Conservation (phyloP, 2,888 invertebrate species). For the Thereva unica region DNA sequence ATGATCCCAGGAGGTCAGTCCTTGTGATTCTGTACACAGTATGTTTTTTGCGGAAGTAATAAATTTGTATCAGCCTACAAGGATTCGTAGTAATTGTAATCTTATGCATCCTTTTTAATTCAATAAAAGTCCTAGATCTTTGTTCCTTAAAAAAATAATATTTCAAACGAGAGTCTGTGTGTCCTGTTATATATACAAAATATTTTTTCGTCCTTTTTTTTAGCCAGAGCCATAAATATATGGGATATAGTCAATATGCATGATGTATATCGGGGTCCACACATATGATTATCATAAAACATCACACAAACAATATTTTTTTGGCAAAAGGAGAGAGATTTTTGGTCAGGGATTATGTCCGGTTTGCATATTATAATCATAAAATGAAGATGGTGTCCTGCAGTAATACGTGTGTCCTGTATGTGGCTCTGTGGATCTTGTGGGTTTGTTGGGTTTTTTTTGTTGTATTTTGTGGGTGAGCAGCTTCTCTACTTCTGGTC, state of each 20-base stretch:
- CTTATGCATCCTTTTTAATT: too few relatives aligned
- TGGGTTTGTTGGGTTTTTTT: background rate
- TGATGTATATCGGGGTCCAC: conserved; percentile 17
- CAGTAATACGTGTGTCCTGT: conserved; percentile 4
- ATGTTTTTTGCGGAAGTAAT: conserved; percentile 30
- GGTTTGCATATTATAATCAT: conserved; percentile 57
- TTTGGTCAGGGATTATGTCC: conserved; percentile 42
- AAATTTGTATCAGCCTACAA: conserved; percentile 11
- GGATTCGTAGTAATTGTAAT: too few relatives aligned
- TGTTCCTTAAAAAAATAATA: too few relatives aligned
- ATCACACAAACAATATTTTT: conserved; percentile 34
- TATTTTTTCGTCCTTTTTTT: background rate
- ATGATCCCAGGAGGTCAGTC: background rate
- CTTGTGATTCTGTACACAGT: conserved; percentile 24
- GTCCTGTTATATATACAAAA: background rate
- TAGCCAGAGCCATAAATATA: background rate
- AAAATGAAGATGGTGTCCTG: conserved; percentile 54
- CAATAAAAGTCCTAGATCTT: too few relatives aligned
- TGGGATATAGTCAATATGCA: background rate
- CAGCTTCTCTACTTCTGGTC: conserved; percentile 6
- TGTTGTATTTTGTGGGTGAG: conserved; percentile 1
- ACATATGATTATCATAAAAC: conserved; percentile 43
- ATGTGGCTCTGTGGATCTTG: conserved; percentile 6
- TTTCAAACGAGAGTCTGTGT: too few relatives aligned
- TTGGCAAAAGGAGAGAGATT: conserved; percentile 34